These are phyloP conservation scores for Podocnemis expansa DNA, from an alignment of 2,113 vertebrate genomes.

Conservation along the genomic window DNA sequence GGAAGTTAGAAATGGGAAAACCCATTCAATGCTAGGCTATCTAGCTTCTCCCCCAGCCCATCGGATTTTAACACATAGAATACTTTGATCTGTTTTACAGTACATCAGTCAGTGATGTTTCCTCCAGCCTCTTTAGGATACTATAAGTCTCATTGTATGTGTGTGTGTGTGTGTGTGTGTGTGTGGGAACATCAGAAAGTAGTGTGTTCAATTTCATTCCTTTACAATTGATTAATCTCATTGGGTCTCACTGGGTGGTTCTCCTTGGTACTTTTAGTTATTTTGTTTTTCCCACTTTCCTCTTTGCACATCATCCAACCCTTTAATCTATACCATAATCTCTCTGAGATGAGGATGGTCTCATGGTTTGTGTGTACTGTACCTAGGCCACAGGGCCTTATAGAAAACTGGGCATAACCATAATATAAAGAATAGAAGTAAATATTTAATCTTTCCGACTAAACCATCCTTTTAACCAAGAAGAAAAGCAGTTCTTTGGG, in stretches of 20 bases:
- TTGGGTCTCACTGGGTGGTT: background rate
- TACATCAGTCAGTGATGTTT: background rate
- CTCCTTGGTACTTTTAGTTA: background rate
- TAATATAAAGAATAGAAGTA: background rate
- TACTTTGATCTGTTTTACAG: background rate
- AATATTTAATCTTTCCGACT: background rate
- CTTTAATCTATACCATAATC: background rate
- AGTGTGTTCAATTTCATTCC: background rate
- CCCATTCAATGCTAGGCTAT: background rate
- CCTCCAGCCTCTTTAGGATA: background rate
- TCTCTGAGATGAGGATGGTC: background rate
- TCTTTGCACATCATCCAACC: background rate
- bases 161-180: no score
- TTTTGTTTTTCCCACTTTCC: background rate
- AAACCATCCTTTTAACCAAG: background rate
- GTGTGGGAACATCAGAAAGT: background rate
- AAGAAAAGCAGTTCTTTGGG: background rate
- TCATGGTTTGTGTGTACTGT: background rate
- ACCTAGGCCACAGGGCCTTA: background rate
- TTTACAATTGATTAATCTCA: background rate
- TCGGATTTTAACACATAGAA: background rate
- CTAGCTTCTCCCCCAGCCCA: constrained; percentile 6
- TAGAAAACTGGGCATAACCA: background rate
- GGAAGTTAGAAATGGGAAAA: background rate
- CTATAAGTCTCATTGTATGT: background rate